phyloP scores from a whole-genome alignment of 2,888 invertebrate species.

The Dichetophora obliterata region DNA sequence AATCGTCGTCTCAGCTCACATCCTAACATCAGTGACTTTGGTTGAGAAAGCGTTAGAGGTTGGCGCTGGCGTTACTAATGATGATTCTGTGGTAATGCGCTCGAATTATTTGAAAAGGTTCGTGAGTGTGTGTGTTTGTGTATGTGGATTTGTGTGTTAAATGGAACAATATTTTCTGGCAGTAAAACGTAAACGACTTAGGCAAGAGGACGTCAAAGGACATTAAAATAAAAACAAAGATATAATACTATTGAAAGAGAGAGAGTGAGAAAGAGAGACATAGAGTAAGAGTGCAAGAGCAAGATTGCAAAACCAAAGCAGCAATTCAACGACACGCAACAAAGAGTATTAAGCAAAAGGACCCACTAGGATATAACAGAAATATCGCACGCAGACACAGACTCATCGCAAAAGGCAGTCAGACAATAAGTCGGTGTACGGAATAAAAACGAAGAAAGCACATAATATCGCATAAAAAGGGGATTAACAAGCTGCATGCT shows the following conservation, averaged over 20 bases:
- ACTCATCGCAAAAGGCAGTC: constrained; percentile 29
- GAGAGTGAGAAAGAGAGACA: neutral
- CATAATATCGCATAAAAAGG: constrained; percentile 65
- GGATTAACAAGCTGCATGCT: constrained; percentile 58
- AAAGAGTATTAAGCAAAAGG: neutral
- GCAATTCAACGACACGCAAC: neutral
- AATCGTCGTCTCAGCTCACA: constrained; percentile 49
- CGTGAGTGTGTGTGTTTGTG: neutral
- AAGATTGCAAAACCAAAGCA: neutral
- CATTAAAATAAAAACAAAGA: constrained; percentile 27
- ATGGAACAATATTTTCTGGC: constrained; percentile 64
- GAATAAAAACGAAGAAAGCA: constrained; percentile 54
- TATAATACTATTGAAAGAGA: neutral
- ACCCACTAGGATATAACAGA: constrained; percentile 49
- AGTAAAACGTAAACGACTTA: constrained; percentile 63
- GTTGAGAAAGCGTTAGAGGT: constrained; percentile 46
- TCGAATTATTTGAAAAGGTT: constrained; percentile 25
- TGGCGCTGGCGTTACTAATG: constrained; percentile 62
- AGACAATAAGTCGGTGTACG: constrained; percentile 6
- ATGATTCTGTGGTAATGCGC: constrained; percentile 64
- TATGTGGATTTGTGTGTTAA: constrained; percentile 55
- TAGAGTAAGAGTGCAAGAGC: neutral
- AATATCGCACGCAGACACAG: neutral
- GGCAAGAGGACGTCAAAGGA: constrained; percentile 45
- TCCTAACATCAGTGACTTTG: constrained; percentile 44